Conservation (phyloP, 2,113 vertebrate species). For the Sphaerodactylus townsendi region DNA sequence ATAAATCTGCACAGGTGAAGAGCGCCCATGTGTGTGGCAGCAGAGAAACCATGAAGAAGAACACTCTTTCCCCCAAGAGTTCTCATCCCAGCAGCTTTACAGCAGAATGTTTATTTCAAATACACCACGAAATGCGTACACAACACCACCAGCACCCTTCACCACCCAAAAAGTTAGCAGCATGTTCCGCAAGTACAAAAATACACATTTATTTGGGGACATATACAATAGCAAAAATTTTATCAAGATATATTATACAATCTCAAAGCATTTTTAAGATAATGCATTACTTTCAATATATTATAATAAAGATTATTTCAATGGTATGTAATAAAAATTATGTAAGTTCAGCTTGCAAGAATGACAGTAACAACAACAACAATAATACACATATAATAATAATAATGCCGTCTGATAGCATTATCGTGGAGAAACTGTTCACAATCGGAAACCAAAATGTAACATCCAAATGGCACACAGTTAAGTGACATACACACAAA, state of each 20-base stretch:
- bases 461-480: constrained; percentile 64
- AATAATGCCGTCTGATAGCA: constrained; percentile 74
- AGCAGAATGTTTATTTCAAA: constrained; percentile 75
- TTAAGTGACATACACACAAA: constrained; percentile 34
- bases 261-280: constrained; percentile 87
- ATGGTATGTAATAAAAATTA: constrained; percentile 69
- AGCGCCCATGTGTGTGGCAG: not conserved
- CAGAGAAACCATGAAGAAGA: not conserved
- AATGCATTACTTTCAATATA: constrained; percentile 79
- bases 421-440: constrained; percentile 73
- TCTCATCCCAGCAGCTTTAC: constrained; percentile 31
- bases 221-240: constrained; percentile 81
- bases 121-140: constrained; percentile 74
- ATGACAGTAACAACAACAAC: not conserved
- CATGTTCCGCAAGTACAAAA: constrained; percentile 93
- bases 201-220: constrained; percentile 89
- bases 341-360: constrained; percentile 69
- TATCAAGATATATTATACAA: constrained; percentile 85
- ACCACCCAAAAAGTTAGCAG: constrained; percentile 86
- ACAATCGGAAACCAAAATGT: constrained; percentile 68
- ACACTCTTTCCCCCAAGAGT: not conserved
- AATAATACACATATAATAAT: constrained; percentile 1
- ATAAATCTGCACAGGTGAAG: too few species aligned
- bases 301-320: constrained; percentile 71
- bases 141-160: constrained; percentile 73